Conservation (phyloP, 2,797 vertebrate genomes). For the Rhodeus uyekii region DNA sequence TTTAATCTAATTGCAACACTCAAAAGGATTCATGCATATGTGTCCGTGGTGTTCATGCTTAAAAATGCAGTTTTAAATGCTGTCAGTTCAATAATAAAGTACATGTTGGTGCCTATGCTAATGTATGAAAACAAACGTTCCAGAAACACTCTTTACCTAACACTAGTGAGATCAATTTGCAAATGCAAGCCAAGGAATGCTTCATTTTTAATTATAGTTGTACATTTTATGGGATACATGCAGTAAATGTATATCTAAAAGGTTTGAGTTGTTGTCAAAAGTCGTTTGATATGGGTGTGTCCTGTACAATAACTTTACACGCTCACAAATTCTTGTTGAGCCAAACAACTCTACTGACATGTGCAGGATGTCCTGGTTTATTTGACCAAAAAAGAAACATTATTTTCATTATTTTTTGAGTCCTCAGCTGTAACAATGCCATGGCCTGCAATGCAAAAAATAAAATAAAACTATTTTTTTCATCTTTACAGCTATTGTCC, state of each 20-base stretch:
- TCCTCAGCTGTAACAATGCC: background rate
- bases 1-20: no score
- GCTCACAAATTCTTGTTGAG: background rate
- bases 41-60: background rate
- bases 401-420: no score
- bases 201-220: background rate
- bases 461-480: background rate
- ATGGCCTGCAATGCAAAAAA: background rate
- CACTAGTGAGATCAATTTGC: background rate
- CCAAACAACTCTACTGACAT: background rate
- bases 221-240: background rate
- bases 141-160: background rate
- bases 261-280: background rate
- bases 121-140: background rate
- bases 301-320: background rate
- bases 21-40: background rate
- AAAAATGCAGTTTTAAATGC: background rate
- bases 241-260: background rate
- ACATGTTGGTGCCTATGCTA: slow-evolving; percentile 4
- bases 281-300: background rate
- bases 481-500: slow-evolving; percentile 47
- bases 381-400: background rate
- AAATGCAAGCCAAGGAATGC: background rate
- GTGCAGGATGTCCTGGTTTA: background rate
- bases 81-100: background rate